Conservation (phyloP, 2,113 vertebrate genomes). For the Pyxicephalus adspersus region DNA sequence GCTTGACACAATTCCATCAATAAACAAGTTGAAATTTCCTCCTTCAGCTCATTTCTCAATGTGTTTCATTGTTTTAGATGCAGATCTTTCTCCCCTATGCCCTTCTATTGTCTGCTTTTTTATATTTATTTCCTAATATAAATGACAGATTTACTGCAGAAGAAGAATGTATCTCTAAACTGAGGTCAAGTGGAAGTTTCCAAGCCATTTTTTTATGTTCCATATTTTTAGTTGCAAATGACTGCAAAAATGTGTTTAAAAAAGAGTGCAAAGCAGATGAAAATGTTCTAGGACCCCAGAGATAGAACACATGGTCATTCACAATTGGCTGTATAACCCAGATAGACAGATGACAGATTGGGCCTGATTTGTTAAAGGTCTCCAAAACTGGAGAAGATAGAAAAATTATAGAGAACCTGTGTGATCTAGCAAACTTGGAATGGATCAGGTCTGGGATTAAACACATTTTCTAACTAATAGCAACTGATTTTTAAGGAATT, state of each 20-base stretch:
- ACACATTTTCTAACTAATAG: too few relatives aligned
- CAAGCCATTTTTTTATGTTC: background rate
- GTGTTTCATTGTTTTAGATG: background rate
- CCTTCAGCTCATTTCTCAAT: background rate
- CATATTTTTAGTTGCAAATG: background rate
- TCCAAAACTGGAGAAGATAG: too few relatives aligned
- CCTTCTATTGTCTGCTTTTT: background rate
- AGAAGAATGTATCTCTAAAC: background rate
- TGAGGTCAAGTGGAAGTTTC: background rate
- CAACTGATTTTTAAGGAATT: too few relatives aligned
- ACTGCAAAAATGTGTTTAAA: background rate
- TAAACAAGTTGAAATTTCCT: background rate
- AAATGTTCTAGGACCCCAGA: background rate
- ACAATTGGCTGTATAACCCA: too few relatives aligned
- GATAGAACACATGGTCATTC: too few relatives aligned
- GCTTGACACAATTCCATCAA: background rate
- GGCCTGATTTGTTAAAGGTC: too few relatives aligned
- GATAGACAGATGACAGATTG: too few relatives aligned
- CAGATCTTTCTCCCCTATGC: background rate
- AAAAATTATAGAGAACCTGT: too few relatives aligned
- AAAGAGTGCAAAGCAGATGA: background rate
- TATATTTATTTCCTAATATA: background rate
- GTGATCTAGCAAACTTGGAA: too few relatives aligned
- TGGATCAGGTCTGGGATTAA: too few relatives aligned
- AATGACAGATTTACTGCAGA: conserved; percentile 12